Evolutionary conservation across 2,113 vertebrate genomes (phyloP).

Genomic region (Xiphophorus couchianus): DNA sequence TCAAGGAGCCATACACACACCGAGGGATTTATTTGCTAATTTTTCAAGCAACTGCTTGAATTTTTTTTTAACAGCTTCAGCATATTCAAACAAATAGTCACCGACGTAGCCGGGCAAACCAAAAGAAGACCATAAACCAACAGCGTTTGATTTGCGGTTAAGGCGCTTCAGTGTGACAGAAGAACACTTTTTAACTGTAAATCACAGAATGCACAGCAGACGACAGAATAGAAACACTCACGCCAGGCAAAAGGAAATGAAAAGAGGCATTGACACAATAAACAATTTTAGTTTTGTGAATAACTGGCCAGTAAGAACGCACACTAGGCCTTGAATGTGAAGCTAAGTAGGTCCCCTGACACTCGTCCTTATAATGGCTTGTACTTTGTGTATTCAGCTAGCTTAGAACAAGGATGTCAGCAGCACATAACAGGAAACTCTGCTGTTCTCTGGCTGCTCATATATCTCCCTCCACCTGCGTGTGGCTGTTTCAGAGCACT

Average conservation of each 20-base stretch:
- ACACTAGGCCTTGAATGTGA: constrained; percentile 32
- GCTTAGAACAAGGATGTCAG: constrained; percentile 67
- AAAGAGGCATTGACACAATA: constrained; percentile 26
- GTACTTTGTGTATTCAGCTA: constrained; percentile 53
- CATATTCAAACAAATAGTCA: constrained; percentile 44
- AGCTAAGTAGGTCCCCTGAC: constrained; percentile 34
- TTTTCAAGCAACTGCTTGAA: constrained; percentile 38
- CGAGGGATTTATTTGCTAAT: constrained; percentile 65
- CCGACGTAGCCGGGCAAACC: constrained; percentile 11
- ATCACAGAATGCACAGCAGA: not conserved
- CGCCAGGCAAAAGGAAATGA: not conserved
- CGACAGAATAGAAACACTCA: not conserved
- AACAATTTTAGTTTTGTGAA: constrained; percentile 26
- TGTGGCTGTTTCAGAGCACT: constrained; percentile 9
- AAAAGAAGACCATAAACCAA: not conserved
- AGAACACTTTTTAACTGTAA: not conserved
- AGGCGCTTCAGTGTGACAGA: not conserved
- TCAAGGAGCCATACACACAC: constrained; percentile 70
- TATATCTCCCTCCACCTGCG: not conserved
- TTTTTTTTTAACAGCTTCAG: constrained; percentile 35
- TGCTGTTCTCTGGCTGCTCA: constrained; percentile 45
- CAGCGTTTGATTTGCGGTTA: not conserved
- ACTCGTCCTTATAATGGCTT: constrained; percentile 35
- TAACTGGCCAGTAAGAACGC: constrained; percentile 44
- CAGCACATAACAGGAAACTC: constrained; percentile 41